Evolutionary conservation across 2,113 vertebrate species (phyloP), one percentile per base, ranked within the genome.

Genomic region (Aegotheles bennettii): DNA sequence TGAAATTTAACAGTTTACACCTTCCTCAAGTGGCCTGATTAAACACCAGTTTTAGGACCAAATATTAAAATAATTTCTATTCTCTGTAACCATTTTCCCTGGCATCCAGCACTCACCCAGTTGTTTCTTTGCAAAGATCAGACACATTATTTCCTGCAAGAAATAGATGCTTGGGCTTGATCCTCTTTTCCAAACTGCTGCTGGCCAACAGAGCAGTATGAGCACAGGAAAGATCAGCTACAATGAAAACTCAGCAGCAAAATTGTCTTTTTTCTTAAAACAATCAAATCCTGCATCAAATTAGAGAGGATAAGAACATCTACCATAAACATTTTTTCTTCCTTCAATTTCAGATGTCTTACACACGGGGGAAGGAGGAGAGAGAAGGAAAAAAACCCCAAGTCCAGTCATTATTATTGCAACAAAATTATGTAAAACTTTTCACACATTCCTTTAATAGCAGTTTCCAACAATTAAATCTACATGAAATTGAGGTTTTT

Each of bases 321-420:
- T 76, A 76, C 8, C 15, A 64, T 35, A 85, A 84, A 43, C 3
- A 9, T 31, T 74, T 75, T 64, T 31, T 7, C 21, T 45, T 50
- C 24, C 20, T 18, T 76, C 17, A 21, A 0, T 87, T 96, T 91
- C 51, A 67, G 54, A 71, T 43, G 10, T 61, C 23, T 74, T 43
- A 53, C 10, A 81, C 16, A 81, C 3, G 9, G 9, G 9, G 9
- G 1, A 19, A 9, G 5, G 19, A 15, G 2, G 1, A 45, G 2
- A 5, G 9, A 7, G 42, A 43, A 16, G 42, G 42, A 5, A 47
- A 59, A 73, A 53, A 13, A 24, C 2, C 10, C 18, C 8, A 33
- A 56, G 21, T 1, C 4, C 4, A 35, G 11, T 70, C 7, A 79
- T 63, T 82, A 47, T 54, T 61, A 51, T 3, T 63, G 24, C 15